phyloP scores from a whole-genome alignment of 2,797 vertebrate genomes.

The Cossypha caffra region DNA sequence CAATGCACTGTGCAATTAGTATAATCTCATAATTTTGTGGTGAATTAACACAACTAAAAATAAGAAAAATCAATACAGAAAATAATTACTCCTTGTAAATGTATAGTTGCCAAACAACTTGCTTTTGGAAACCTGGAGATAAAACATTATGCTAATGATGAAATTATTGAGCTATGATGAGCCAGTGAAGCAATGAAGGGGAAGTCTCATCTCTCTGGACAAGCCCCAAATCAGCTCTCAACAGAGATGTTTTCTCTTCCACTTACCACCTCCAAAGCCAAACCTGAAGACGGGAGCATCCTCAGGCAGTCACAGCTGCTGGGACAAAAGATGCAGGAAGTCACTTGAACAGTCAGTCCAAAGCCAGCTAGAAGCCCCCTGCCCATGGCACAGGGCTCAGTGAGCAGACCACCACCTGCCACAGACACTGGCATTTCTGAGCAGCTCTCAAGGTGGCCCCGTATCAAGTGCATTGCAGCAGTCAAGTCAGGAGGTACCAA shows the following conservation, averaged over 20 bases:
- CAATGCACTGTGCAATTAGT: not conserved
- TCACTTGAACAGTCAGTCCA: not conserved
- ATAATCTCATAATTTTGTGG: not conserved
- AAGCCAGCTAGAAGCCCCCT: not conserved
- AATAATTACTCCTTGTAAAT: not conserved
- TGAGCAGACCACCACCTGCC: not conserved
- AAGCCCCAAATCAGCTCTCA: not conserved
- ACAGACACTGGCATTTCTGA: not conserved
- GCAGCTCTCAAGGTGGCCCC: not conserved
- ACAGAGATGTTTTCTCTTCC: not conserved
- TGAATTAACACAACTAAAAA: not conserved
- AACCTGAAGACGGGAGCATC: not conserved
- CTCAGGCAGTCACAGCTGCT: not conserved
- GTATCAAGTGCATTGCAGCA: not conserved
- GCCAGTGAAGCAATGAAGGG: not conserved
- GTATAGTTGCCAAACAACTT: not conserved
- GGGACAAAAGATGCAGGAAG: not conserved
- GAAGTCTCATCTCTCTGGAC: not conserved
- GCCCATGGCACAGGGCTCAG: fast-evolving
- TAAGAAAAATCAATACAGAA: not conserved
- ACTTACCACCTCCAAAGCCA: not conserved
- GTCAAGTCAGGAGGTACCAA: constrained; percentile 21
- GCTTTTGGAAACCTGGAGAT: not conserved
- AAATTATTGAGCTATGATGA: not conserved
- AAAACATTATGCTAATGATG: not conserved